phyloP scores from a whole-genome alignment of 2,888 invertebrate genomes.

The Diarsia brunnea region DNA sequence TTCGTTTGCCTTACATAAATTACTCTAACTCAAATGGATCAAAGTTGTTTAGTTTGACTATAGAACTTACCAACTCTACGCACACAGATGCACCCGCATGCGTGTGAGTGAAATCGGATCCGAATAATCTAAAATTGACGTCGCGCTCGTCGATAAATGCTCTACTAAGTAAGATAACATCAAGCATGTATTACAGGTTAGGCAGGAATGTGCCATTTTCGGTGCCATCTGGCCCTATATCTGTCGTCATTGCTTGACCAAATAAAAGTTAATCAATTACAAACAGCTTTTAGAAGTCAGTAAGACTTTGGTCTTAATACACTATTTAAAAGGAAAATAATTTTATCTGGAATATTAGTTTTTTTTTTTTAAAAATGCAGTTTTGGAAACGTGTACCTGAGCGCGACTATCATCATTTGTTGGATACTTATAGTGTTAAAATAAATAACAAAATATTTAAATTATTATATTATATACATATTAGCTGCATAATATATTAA shows the following conservation, averaged over 20 bases:
- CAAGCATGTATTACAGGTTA: background rate
- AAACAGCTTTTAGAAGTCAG: background rate
- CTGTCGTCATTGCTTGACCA: background rate
- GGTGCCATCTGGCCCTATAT: too few species aligned
- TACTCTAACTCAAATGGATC: too few species aligned
- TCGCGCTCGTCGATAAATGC: too few species aligned
- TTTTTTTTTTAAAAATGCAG: background rate
- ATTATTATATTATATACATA: too few species aligned
- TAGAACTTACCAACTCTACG: too few species aligned
- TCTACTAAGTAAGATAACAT: background rate
- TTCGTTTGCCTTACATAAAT: too few species aligned
- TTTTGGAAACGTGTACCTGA: slow-evolving; percentile 45
- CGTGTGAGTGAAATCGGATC: too few species aligned
- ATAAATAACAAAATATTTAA: slow-evolving; percentile 11
- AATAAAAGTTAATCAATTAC: too few species aligned
- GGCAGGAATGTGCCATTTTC: background rate
- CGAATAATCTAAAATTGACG: too few species aligned
- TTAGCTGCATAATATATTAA: slow-evolving; percentile 25
- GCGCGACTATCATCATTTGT: slow-evolving; percentile 18
- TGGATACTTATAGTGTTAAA: slow-evolving; percentile 23
- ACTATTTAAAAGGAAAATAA: background rate
- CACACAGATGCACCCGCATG: too few species aligned
- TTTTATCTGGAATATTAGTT: background rate
- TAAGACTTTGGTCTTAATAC: background rate
- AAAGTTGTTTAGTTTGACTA: too few species aligned